A percentile compares a stretch with the other conserved stretches of the same genome.
These are phyloP conservation scores for Ptyas mucosa DNA, from an alignment of 2,113 vertebrate species.

Conservation along the genomic window DNA sequence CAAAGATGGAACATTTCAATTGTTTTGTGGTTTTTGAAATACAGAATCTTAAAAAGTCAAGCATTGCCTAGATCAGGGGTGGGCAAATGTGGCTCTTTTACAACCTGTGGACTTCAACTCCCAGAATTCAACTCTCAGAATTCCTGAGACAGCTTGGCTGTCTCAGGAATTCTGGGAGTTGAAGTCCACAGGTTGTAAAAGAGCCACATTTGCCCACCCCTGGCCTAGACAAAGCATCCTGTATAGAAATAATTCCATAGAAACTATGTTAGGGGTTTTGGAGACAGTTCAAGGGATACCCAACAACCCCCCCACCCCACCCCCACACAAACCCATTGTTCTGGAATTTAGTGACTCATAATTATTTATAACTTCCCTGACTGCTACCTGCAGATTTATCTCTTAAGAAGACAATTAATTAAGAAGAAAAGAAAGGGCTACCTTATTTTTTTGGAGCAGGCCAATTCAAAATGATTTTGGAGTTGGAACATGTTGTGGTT, in stretches of 20 bases:
- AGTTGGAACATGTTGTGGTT: neutral
- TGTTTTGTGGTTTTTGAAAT: neutral
- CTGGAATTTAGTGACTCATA: neutral
- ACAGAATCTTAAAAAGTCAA: neutral
- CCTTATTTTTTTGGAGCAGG: neutral
- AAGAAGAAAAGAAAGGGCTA: neutral
- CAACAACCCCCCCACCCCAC: neutral
- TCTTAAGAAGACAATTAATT: neutral
- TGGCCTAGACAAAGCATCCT: neutral
- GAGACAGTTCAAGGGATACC: neutral
- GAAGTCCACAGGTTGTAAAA: no score
- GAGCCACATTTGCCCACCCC: no score
- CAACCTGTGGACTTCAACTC: no score
- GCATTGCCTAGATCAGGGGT: no score
- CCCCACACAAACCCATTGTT: neutral
- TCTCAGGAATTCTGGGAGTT: no score
- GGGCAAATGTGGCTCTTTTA: no score
- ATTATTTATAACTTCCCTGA: neutral
- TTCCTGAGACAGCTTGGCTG: no score
- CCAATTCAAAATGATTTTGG: neutral
- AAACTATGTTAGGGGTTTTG: neutral
- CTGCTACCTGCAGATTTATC: neutral
- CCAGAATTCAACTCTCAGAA: no score
- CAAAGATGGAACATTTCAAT: constrained; percentile 9
- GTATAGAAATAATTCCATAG: neutral